Evolutionary conservation across 1,140 invertebrate species (phyloP).

Genomic region (Nasonia vitripennis): DNA sequence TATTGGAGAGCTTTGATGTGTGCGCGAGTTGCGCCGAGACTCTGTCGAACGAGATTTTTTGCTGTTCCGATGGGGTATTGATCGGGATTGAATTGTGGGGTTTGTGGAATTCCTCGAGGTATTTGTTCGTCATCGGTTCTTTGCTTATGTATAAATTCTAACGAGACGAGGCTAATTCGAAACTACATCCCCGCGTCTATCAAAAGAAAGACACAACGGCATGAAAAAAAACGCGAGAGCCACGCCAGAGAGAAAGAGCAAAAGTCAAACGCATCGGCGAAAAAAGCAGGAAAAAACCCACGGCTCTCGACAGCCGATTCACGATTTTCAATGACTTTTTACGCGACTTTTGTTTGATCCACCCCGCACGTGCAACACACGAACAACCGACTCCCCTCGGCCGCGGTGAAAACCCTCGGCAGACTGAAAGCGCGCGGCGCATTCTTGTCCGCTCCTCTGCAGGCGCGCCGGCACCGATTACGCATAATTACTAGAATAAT

Average conservation of each 20-base stretch:
- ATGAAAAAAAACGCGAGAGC: constrained; percentile 8
- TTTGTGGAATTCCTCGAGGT: not conserved
- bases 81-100: not conserved
- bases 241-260: constrained; percentile 1
- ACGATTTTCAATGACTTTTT: constrained; percentile 29
- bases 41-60: not conserved
- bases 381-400: constrained; percentile 2
- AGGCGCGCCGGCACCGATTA: constrained; percentile 55
- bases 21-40: not conserved
- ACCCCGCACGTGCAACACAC: not conserved
- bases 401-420: not conserved
- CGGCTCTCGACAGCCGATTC: not conserved
- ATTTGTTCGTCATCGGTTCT: too few species aligned
- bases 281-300: constrained; percentile 3
- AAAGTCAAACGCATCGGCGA: constrained; percentile 30
- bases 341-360: constrained; percentile 61
- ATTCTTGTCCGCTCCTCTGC: constrained; percentile 55
- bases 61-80: not conserved
- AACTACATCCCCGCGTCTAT: not conserved
- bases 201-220: not conserved
- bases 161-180: not conserved
- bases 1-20: constrained; percentile 4
- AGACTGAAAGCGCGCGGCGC: not conserved
- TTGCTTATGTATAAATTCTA: too few species aligned
- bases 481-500: constrained; percentile 48